Conservation (phyloP, 2,888 invertebrate species). For the Galeruca laticollis region DNA sequence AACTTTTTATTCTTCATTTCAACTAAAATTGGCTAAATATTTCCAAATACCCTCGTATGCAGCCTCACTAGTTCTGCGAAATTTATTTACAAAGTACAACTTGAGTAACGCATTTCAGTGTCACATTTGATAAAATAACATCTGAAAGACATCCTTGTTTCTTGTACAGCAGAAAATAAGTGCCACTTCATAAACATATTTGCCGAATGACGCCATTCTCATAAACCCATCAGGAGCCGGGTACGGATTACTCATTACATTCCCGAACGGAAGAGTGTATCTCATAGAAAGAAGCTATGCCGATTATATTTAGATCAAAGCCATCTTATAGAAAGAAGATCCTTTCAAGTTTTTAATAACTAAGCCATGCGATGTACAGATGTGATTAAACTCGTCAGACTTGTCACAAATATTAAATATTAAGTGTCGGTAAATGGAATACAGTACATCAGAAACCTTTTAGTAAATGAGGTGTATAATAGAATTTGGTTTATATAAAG, state of each 20-base stretch:
- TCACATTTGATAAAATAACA: neutral
- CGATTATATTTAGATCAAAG: constrained; percentile 54
- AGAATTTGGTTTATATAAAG: constrained; percentile 25
- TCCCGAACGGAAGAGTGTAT: constrained; percentile 32
- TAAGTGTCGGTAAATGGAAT: constrained; percentile 30
- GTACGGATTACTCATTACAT: constrained; percentile 21
- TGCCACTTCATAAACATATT: constrained; percentile 27
- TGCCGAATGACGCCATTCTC: constrained; percentile 18
- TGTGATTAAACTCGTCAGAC: constrained; percentile 27
- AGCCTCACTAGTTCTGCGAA: neutral
- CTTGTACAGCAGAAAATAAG: constrained; percentile 13
- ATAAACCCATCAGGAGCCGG: constrained; percentile 20
- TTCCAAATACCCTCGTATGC: neutral
- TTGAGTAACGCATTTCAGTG: neutral
- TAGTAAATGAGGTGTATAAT: constrained; percentile 34
- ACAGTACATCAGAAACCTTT: constrained; percentile 28
- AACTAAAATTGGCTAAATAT: neutral
- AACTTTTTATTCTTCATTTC: neutral
- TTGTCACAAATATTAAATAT: constrained; percentile 37
- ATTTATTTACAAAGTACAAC: neutral
- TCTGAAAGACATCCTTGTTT: constrained; percentile 22
- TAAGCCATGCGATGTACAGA: constrained; percentile 37
- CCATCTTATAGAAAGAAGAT: constrained; percentile 38
- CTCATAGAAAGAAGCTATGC: constrained; percentile 35
- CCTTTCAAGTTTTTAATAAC: constrained; percentile 52